Base-by-base conservation (phyloP, 2,113 vertebrate genomes). In the Campylomormyrus tamandua region DNA sequence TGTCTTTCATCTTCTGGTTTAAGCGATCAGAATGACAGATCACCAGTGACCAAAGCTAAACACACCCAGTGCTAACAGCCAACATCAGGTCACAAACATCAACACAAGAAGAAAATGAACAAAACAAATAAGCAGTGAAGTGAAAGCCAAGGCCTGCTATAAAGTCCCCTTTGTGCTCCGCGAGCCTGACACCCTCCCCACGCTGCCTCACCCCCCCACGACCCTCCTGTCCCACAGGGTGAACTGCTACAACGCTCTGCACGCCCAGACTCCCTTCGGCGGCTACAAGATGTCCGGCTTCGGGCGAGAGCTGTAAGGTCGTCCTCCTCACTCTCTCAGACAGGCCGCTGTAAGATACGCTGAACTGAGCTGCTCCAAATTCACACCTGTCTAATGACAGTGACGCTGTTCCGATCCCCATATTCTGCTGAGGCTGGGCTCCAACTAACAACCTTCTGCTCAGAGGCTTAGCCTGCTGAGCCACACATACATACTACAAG, bases 201-300 rank as follows among this genome's bases (percentile, higher is more conserved):
- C 62, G 0, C 9, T 27, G n/a, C 62, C 62, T 66, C 9, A 27
- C 62, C 31, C n/a, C 35, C 70, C 66, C 66, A 35, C 13, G 13
- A 19, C 70, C 70, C 39, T 90, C 31, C 90, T 91, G 11, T 52
- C 45, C 90, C 90, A 87, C 70, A 99, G 98, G 98, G 96, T 99
- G 93, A 99, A 99, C 95, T 99, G 98, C 93, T 98, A 99, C 92
- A 99, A 99, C 0, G 97, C 97, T 0, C 96, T 99, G 35, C 98
- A 98, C 11, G 96, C 96, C 77, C 97, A 99, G 93, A 94, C 96
- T 90, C 97, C 98, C 0, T 99, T 99, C 42, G 98, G 98, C 90
- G 98, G 98, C 48, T 98, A 96, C 92, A 98, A 99, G 94, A 99
- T 99, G 98, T 99, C 98, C 19, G 98, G 98, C 91, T 98, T 97